Evolutionary conservation across 1,140 invertebrate genomes (phyloP).

Genomic region (Bombyx mandarina): DNA sequence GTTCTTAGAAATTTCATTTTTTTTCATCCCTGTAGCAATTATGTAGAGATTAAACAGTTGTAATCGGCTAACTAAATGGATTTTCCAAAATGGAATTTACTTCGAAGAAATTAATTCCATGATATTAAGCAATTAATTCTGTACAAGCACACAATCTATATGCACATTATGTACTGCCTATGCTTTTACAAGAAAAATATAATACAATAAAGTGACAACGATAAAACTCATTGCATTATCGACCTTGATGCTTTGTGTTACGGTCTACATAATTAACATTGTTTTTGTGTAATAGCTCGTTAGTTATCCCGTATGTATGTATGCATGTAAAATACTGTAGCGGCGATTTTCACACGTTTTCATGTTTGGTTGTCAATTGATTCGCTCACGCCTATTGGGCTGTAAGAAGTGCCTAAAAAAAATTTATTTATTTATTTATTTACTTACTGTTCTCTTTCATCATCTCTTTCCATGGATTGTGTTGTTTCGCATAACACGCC

Average conservation of each 20-base stretch:
- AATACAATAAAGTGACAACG: too few relatives aligned
- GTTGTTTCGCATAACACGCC: constrained; percentile 28
- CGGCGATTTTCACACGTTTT: constrained; percentile 9
- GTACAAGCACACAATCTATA: too few relatives aligned
- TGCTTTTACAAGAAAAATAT: too few relatives aligned
- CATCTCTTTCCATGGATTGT: constrained; percentile 58
- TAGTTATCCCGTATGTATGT: constrained; percentile 14
- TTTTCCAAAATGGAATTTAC: too few relatives aligned
- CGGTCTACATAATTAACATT: too few relatives aligned
- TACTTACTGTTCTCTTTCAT: constrained; percentile 8
- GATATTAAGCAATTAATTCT: too few relatives aligned
- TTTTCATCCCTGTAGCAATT: constrained; percentile 25
- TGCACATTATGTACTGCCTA: too few relatives aligned
- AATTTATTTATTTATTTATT: not conserved
- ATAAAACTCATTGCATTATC: too few relatives aligned
- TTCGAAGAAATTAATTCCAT: too few relatives aligned
- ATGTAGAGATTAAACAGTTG: not conserved
- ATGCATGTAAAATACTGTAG: constrained; percentile 30
- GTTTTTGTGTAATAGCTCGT: constrained; percentile 3
- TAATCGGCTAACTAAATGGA: too few relatives aligned
- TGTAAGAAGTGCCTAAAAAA: too few relatives aligned
- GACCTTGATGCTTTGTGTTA: too few relatives aligned
- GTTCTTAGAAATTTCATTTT: constrained; percentile 41
- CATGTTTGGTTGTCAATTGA: not conserved
- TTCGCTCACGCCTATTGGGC: not conserved